These are phyloP conservation scores for Lutjanus campechanus DNA, from an alignment of 2,797 vertebrate species.

Conservation along the genomic window DNA sequence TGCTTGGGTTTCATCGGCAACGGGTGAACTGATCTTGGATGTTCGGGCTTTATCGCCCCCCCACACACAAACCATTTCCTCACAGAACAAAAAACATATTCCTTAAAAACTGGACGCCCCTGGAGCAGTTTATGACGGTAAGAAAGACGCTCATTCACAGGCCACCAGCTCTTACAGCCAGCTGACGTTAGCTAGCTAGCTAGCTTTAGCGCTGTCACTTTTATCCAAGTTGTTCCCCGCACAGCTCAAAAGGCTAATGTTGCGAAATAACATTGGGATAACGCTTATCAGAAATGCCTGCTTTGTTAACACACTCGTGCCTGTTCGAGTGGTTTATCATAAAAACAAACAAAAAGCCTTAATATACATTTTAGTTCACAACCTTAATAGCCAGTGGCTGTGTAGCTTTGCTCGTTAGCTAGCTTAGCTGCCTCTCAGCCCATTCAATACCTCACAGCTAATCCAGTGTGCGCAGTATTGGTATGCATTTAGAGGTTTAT, in stretches of 20 bases:
- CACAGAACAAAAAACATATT: constrained; percentile 72
- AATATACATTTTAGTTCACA: constrained; percentile 7
- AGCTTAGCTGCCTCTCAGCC: constrained; percentile 44
- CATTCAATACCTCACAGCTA: constrained; percentile 70
- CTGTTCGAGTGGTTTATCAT: neutral
- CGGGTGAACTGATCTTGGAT: constrained; percentile 84
- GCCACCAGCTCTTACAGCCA: constrained; percentile 42
- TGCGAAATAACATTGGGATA: constrained; percentile 21
- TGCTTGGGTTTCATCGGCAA: constrained; percentile 78
- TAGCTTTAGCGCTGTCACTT: constrained; percentile 80
- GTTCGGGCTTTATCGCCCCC: constrained; percentile 76
- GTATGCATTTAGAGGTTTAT: neutral
- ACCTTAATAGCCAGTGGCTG: constrained; percentile 20
- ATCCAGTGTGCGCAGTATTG: constrained; percentile 36
- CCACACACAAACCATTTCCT: constrained; percentile 73
- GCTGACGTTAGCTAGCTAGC: constrained; percentile 64
- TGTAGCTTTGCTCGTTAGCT: constrained; percentile 65
- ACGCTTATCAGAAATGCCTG: neutral
- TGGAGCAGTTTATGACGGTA: constrained; percentile 90
- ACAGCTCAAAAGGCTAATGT: constrained; percentile 19
- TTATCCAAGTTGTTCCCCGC: constrained; percentile 68
- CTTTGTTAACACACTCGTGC: neutral
- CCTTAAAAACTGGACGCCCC: constrained; percentile 87
- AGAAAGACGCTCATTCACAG: constrained; percentile 62
- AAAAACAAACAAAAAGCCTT: accelerated